Evolutionary conservation across 2,113 vertebrate genomes (phyloP).

Genomic region (Sapayoa aenigma): DNA sequence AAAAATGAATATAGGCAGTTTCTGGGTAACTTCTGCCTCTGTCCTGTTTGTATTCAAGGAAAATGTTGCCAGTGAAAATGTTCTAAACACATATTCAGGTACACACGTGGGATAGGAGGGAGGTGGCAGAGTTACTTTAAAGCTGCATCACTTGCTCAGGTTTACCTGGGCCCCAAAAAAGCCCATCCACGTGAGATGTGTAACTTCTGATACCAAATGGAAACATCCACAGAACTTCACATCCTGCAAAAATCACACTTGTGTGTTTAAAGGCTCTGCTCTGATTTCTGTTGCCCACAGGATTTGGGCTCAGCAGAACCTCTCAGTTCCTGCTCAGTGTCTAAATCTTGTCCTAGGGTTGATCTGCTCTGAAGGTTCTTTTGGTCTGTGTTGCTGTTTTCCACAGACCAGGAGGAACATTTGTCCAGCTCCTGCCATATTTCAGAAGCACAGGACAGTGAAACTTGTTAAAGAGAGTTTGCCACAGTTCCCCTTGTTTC

Average conservation of each 20-base stretch:
- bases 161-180: not conserved
- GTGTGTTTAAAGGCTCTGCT: not conserved
- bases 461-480: not conserved
- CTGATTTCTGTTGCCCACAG: not conserved
- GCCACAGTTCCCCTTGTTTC: not conserved
- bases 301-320: not conserved
- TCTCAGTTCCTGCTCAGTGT: not conserved
- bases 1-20: not conserved
- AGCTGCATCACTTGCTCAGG: not conserved
- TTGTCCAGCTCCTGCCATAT: not conserved
- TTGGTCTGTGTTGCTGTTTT: not conserved
- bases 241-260: not conserved
- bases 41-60: accelerated
- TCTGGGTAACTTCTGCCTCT: not conserved
- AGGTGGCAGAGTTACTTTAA: accelerated
- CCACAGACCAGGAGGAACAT: not conserved
- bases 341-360: not conserved
- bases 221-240: not conserved
- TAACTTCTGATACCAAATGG: not conserved
- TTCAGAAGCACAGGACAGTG: not conserved
- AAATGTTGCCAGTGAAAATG: not conserved
- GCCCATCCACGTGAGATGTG: not conserved
- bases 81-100: not conserved
- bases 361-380: not conserved
- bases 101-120: not conserved